Evolutionary conservation across 2,113 vertebrate genomes (phyloP).

Genomic region (Rhinopomastus cyanomelas): DNA sequence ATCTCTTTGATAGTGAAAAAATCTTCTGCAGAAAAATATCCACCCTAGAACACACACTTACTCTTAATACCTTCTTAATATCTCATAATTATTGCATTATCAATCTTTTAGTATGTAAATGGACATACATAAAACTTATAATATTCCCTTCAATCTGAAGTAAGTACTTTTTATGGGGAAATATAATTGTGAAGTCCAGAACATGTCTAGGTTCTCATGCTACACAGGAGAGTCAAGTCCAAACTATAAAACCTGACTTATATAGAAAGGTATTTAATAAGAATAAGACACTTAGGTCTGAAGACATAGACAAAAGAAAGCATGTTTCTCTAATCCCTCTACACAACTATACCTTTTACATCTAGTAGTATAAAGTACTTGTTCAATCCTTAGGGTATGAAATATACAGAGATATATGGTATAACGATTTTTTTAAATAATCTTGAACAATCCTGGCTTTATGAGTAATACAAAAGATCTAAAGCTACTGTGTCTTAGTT

Average conservation of each 20-base stretch:
- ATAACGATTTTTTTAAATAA: not conserved
- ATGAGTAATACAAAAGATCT: not conserved
- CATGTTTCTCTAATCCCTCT: not conserved
- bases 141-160: not conserved
- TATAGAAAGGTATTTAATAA: not conserved
- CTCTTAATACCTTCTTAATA: not conserved
- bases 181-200: not conserved
- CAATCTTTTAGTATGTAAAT: not conserved
- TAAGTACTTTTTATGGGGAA: not conserved
- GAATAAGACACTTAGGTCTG: not conserved
- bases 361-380: not conserved
- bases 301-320: not conserved
- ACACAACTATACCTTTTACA: not conserved
- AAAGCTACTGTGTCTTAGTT: not conserved
- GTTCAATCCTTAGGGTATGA: not conserved
- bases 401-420: accelerated
- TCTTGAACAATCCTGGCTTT: not conserved
- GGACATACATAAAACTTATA: not conserved
- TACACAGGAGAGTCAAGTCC: not conserved
- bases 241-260: not conserved
- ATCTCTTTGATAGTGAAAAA: not conserved
- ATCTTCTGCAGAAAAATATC: not conserved
- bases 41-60: not conserved
- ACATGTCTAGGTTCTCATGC: not conserved
- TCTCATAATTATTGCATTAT: not conserved